These are phyloP conservation scores for Holothuria scabra DNA, from an alignment of 53 echinoderm and acorn worm genomes.

Conservation along the genomic window DNA sequence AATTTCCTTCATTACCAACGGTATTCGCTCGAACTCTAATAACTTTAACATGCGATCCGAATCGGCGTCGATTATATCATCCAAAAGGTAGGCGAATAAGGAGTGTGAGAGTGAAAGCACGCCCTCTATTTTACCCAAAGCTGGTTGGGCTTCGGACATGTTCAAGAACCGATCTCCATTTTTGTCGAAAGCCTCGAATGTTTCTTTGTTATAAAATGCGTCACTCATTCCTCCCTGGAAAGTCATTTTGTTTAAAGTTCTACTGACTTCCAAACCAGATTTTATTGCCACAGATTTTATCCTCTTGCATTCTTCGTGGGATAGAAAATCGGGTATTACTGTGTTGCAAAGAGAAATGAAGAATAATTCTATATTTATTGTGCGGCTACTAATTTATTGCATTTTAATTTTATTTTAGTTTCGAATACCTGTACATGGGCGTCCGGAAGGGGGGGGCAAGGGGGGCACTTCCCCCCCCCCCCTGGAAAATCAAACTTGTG, in stretches of 20 bases:
- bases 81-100: background rate
- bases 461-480: no score
- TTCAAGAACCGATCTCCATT: background rate
- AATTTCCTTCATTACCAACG: background rate
- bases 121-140: slow-evolving; percentile 12
- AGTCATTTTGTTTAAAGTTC: background rate
- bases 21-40: background rate
- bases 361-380: no score
- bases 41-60: slow-evolving; percentile 3
- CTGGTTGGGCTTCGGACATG: background rate
- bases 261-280: background rate
- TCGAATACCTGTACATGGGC: no score
- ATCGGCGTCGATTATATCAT: slow-evolving; percentile 8
- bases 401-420: no score
- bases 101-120: background rate
- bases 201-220: slow-evolving; percentile 11
- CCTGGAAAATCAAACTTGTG: no score
- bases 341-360: background rate
- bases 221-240: background rate
- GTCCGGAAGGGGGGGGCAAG: no score
- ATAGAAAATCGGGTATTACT: slow-evolving; percentile 14
- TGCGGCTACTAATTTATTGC: no score
- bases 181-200: background rate
- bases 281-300: background rate
- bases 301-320: slow-evolving; percentile 3